Conservation (phyloP, 53 echinoderm and acorn worm genomes). For the Henricia sp. region DNA sequence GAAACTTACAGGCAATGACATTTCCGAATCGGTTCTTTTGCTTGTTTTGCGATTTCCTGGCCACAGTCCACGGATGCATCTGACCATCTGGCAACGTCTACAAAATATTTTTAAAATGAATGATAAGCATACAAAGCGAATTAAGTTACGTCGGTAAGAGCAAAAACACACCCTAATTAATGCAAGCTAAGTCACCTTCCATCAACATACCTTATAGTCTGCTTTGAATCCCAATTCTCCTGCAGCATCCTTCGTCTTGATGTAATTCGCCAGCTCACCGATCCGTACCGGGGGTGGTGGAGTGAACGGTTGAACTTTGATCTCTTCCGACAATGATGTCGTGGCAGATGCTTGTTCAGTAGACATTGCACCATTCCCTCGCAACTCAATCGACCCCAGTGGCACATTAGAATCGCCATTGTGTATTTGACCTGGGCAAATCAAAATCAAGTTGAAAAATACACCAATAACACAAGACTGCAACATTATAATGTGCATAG, state of each 20-base stretch:
- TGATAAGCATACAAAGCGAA: background rate
- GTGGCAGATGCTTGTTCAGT: too few relatives aligned
- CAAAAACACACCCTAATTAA: background rate
- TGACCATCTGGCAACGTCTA: slow-evolving; percentile 67
- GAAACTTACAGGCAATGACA: slow-evolving; percentile 62
- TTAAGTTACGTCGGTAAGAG: background rate
- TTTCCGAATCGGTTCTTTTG: slow-evolving; percentile 65
- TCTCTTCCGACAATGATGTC: too few relatives aligned
- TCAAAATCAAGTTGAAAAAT: too few relatives aligned
- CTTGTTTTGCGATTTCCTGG: slow-evolving; percentile 41
- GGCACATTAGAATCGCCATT: too few relatives aligned
- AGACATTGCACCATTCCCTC: too few relatives aligned
- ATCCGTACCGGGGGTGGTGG: slow-evolving; percentile 38
- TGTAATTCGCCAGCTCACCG: slow-evolving; percentile 64
- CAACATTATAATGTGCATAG: too few relatives aligned
- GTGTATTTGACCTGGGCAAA: too few relatives aligned
- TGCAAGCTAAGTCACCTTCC: too few relatives aligned
- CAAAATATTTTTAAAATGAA: slow-evolving; percentile 3
- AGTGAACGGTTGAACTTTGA: background rate
- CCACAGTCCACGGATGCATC: slow-evolving; percentile 65
- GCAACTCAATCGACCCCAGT: too few relatives aligned
- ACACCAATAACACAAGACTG: too few relatives aligned
- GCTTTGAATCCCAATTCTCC: slow-evolving; percentile 52
- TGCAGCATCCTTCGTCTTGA: slow-evolving; percentile 63
- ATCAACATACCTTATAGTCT: slow-evolving; percentile 68